Evolutionary conservation across 2,797 vertebrate genomes (phyloP).

Genomic region (Megalops cyprinoides): DNA sequence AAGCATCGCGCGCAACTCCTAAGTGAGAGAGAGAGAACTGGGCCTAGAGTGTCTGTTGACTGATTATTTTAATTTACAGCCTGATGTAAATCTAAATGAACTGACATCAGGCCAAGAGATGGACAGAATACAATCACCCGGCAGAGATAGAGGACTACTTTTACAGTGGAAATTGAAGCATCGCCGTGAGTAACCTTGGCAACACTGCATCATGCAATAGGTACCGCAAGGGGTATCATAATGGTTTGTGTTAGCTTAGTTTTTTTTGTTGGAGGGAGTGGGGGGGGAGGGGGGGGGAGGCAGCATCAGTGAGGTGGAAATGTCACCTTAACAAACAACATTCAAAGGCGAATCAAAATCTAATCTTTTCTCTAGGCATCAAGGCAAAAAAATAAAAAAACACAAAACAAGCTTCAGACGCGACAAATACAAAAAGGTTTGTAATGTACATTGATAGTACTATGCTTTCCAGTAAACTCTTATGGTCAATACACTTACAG

Average conservation of each 20-base stretch:
- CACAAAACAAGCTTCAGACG: no score
- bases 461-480: no score
- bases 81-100: slow-evolving; percentile 98
- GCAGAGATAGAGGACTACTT: slow-evolving; percentile 53
- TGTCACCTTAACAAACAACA: not conserved
- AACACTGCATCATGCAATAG: slow-evolving; percentile 64
- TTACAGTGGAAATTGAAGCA: slow-evolving; percentile 61
- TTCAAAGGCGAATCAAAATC: not conserved
- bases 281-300: slow-evolving; percentile 30
- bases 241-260: slow-evolving; percentile 65
- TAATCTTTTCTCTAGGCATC: not conserved
- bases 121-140: slow-evolving; percentile 85
- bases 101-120: slow-evolving; percentile 82
- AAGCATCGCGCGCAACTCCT: slow-evolving; percentile 79
- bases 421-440: no score
- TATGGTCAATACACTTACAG: no score
- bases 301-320: slow-evolving; percentile 21
- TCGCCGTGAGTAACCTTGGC: slow-evolving; percentile 82
- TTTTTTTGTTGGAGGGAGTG: slow-evolving; percentile 49
- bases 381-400: not conserved
- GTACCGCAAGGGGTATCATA: slow-evolving; percentile 67
- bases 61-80: slow-evolving; percentile 97
- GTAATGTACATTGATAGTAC: no score
- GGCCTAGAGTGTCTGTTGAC: slow-evolving; percentile 86
- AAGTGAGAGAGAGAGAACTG: slow-evolving; percentile 80